These are phyloP conservation scores for Drosophila suboccidentalis DNA, from an alignment of 2,888 invertebrate species.

Conservation along the genomic window DNA sequence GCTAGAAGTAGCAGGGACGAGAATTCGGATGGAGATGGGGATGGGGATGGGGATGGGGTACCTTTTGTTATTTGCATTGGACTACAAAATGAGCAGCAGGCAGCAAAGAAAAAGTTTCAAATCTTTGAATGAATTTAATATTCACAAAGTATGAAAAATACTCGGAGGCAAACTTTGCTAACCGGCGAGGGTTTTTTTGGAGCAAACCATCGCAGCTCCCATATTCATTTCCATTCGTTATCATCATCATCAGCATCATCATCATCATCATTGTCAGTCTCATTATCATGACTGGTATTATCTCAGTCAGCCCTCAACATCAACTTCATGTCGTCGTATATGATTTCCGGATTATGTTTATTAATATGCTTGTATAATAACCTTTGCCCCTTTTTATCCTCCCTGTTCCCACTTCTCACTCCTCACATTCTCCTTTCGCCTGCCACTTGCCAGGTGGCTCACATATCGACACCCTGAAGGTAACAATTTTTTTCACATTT, in stretches of 20 bases:
- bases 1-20: not conserved
- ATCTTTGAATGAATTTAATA: conserved; percentile 72
- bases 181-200: conserved; percentile 2
- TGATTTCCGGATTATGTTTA: conserved; percentile 67
- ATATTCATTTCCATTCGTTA: conserved; percentile 1
- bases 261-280: conserved; percentile 13
- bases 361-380: conserved; percentile 62
- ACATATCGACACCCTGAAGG: conserved; percentile 15
- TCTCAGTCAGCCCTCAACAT: conserved; percentile 15
- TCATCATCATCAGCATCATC: conserved; percentile 14
- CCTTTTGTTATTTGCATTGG: conserved; percentile 68
- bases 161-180: conserved; percentile 34
- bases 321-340: conserved; percentile 43
- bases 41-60: not conserved
- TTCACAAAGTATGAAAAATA: conserved; percentile 55
- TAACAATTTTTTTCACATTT: conserved; percentile 15
- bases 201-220: not conserved
- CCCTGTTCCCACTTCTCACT: not conserved
- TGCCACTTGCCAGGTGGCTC: conserved; percentile 22
- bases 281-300: conserved; percentile 22
- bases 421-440: conserved; percentile 17
- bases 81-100: conserved; percentile 60
- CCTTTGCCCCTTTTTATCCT: conserved; percentile 16
- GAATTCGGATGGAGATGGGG: not conserved
- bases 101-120: conserved; percentile 59